Percentiles rank a stretch among this genome's conserved stretches.
These are phyloP conservation scores for Lutjanus campechanus DNA, from an alignment of 2,797 vertebrate genomes.

Conservation along the genomic window DNA sequence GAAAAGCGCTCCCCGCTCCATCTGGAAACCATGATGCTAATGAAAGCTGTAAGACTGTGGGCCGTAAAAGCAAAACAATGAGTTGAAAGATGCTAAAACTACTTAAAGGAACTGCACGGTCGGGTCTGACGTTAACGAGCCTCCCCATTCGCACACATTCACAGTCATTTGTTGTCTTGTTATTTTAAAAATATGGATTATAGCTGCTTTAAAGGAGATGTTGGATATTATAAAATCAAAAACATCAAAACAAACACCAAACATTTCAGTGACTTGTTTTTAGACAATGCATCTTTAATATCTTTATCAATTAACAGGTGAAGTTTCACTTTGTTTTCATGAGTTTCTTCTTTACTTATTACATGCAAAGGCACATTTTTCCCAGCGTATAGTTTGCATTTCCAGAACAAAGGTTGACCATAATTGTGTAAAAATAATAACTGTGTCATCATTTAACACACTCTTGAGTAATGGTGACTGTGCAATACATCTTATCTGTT, in stretches of 20 bases:
- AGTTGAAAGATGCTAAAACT: neutral
- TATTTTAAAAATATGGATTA: neutral
- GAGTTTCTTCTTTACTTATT: too few species aligned
- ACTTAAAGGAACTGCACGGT: neutral
- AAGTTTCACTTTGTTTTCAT: too few species aligned
- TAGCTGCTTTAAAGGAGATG: neutral
- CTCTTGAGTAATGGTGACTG: constrained; percentile 16
- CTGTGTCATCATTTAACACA: neutral
- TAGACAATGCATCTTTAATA: too few species aligned
- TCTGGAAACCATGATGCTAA: neutral
- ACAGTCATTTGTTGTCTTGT: neutral
- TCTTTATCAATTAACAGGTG: too few species aligned
- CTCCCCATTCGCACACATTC: neutral
- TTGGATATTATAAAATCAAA: neutral
- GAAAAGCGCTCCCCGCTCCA: neutral
- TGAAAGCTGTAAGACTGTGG: neutral
- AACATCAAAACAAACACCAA: too few species aligned
- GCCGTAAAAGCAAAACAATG: constrained; percentile 4
- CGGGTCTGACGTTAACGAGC: too few species aligned
- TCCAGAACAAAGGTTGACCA: neutral
- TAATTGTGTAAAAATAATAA: neutral
- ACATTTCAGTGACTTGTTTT: too few species aligned
- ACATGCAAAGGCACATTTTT: too few species aligned
- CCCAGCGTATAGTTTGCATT: neutral
- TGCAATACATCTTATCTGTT: neutral